Conservation (phyloP, 2,113 vertebrate genomes). For the Mesocricetus auratus region DNA sequence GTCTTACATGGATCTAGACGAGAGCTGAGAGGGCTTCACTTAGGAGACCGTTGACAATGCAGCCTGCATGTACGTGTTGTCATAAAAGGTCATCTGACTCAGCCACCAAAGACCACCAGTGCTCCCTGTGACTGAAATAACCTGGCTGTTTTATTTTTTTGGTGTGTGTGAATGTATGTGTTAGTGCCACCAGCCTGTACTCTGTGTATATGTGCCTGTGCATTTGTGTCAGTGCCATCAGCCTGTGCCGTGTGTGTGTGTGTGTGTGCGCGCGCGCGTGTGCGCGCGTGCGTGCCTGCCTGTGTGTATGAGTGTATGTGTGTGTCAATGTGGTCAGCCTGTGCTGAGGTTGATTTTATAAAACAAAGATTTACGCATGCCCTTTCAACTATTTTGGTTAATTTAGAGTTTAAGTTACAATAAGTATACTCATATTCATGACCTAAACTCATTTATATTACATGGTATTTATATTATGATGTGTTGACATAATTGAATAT, state of each 20-base stretch:
- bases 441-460: slow-evolving; percentile 6
- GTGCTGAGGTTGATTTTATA: neutral
- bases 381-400: neutral
- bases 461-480: neutral
- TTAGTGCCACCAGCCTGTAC: neutral
- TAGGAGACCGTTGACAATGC: neutral
- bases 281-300: neutral
- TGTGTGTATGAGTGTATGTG: neutral
- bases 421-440: neutral
- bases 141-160: neutral
- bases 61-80: neutral
- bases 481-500: neutral
- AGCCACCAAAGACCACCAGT: slow-evolving; percentile 5
- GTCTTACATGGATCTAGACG: slow-evolving; percentile 31
- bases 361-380: neutral
- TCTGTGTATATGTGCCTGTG: neutral
- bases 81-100: slow-evolving; percentile 61
- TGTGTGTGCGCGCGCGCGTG: neutral
- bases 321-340: neutral
- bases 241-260: neutral
- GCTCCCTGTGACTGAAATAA: slow-evolving; percentile 56
- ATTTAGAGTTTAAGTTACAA: slow-evolving; percentile 46
- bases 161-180: neutral
- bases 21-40: neutral
- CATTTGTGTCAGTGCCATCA: neutral